Base-by-base conservation (phyloP, 53 echinoderm and acorn worm genomes). In the Echinometra lucunter region DNA sequence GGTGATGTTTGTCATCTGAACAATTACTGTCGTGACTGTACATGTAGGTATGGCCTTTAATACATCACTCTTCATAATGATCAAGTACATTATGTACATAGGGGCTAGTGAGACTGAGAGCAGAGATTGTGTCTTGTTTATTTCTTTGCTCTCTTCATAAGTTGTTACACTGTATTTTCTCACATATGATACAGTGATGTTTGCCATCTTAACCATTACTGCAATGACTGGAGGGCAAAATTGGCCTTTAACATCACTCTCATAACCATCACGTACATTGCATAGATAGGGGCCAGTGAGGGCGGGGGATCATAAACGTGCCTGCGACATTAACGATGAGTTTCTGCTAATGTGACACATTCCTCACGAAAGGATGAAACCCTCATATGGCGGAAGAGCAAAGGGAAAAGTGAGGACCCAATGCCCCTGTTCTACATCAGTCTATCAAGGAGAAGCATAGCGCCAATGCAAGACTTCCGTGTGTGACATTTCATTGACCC, bases 341-440 rank as follows among this genome's bases (percentile, higher is more conserved):
- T 78, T 78, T 78, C 78, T 78, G 21, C 42, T 78, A 78, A 78
- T 78, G 78, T 78, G 78, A 78, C 78, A 78, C 78, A 78, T 78
- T 78, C 78, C 78, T 6, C 4, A 42, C 5, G 78, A 40, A 42
- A 78, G 6, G 78, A 37, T 75, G 21, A 75, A 34, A 38, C 2
- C 21, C 40, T 18, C 42, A 78, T 7, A 78, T 6, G 19, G 42
- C 78, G 78, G 78, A 78, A 78, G 78, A 38, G 21, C 78, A 78
- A 78, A 78, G 38, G 23, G 42, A 78, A 78, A 78, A 78, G 19
- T 40, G 40, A 42, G 78, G 42, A 78, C 40, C 38, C 18, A 78
- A 74, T 37, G 17, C 40, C 34, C 28, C 30, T 37, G 37, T 74
- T 40, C 40, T 37, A 75, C 13, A 40, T 38, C 38, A 78, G 8